A percentile compares a stretch with the other conserved stretches of the same genome.
Conservation (phyloP, 2,797 vertebrate genomes). For the Centropyge bicolor region DNA sequence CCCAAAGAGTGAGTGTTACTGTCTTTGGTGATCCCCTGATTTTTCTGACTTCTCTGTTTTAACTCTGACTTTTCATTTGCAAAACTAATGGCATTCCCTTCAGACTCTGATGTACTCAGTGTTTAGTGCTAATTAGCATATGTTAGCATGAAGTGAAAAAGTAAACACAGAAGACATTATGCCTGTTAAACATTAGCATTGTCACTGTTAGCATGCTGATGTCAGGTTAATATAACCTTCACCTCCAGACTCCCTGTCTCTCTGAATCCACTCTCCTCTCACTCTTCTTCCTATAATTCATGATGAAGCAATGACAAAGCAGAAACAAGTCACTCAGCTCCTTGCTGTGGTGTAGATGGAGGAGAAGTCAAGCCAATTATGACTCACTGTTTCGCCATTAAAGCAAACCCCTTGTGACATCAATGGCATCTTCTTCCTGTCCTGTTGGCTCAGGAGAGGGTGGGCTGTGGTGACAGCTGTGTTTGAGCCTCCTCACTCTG, state of each 20-base stretch:
- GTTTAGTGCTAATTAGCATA: background rate
- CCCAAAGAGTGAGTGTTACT: background rate
- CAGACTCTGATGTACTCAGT: background rate
- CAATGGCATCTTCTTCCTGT: slow-evolving; percentile 23
- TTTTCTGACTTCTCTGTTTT: background rate
- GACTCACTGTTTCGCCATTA: slow-evolving; percentile 17
- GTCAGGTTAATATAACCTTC: background rate
- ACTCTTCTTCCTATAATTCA: background rate
- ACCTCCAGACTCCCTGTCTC: background rate
- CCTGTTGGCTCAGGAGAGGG: background rate
- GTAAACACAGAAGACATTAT: background rate
- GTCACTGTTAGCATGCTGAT: background rate
- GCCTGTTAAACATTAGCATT: background rate
- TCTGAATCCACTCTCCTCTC: background rate
- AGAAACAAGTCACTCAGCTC: slow-evolving; percentile 25
- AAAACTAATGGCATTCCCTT: background rate
- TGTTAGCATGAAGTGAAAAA: background rate
- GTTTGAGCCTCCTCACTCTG: slow-evolving; percentile 74
- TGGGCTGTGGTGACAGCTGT: slow-evolving; percentile 82
- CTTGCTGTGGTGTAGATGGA: background rate
- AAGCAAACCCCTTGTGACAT: slow-evolving; percentile 10
- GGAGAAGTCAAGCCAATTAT: background rate
- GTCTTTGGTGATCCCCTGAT: background rate
- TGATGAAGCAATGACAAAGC: background rate
- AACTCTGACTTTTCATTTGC: background rate